These are phyloP conservation scores for Crotalus helleri DNA, from an alignment of 2,113 vertebrate genomes.

Conservation along the genomic window DNA sequence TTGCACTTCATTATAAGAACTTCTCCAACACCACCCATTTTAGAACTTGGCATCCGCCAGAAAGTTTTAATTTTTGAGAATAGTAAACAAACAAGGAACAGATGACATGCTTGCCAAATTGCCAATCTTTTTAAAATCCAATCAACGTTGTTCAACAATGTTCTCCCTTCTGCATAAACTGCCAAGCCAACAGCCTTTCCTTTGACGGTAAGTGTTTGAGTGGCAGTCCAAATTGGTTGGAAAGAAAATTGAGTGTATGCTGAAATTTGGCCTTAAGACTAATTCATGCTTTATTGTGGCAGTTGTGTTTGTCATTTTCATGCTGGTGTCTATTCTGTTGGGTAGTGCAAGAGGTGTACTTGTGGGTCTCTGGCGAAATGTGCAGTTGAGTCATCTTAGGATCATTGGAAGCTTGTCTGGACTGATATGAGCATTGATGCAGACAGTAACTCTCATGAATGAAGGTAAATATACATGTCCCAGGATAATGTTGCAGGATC, in stretches of 20 bases:
- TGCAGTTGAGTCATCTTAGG: neutral
- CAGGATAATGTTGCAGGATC: neutral
- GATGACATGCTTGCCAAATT: neutral
- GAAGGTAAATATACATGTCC: neutral
- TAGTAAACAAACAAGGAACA: neutral
- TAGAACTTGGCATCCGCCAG: neutral
- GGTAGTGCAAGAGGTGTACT: neutral
- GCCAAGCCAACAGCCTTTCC: neutral
- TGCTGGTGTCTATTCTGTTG: neutral
- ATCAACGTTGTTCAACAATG: neutral
- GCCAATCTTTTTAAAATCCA: neutral
- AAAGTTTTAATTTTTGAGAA: neutral
- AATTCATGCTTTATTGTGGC: neutral
- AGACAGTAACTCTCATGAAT: neutral
- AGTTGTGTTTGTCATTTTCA: neutral
- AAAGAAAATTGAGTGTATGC: slow-evolving; percentile 1
- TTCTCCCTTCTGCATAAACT: neutral
- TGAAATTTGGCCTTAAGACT: neutral
- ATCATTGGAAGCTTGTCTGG: neutral
- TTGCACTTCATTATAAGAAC: neutral
- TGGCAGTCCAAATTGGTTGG: neutral
- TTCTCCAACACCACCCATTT: neutral
- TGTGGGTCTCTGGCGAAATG: neutral
- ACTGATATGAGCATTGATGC: too few relatives aligned
- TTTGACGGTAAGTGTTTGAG: neutral